Evolutionary conservation across 2,113 vertebrate genomes (phyloP), one percentile per base, ranked within the genome.

Genomic region (Oreochromis aureus): DNA sequence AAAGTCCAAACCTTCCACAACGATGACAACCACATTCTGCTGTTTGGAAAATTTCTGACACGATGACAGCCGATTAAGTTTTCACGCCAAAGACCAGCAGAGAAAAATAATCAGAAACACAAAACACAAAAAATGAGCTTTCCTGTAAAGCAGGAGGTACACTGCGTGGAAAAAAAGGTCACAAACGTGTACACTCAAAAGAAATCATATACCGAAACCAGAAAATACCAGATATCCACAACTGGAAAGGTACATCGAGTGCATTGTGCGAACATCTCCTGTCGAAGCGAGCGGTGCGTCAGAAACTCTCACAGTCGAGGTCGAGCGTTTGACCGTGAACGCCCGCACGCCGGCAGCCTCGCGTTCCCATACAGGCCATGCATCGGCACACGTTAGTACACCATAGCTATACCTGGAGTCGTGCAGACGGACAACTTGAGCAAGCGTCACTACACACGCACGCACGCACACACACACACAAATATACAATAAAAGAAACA

Each of bases 341-440:
- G 55, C 79, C 82, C 36, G 18, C 71, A 55, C 61, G 48, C 54
- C 6, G 51, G 89, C 85, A 86, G 32, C 16, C 84, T 71, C 86
- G 18, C 86, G 19, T 66, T 78, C 89, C 90, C 90, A 36, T 87
- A 94, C 88, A 89, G 95, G 96, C 94, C 97, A 98, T 98, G 97
- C 97, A 96, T 92, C 94, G 95, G 96, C 94, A 95, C 95, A 96
- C 95, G 96, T 87, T 93, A 96, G 89, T 95, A 93, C 93, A 95
- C 78, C 85, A 86, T 81, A 90, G 91, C 89, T 95, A 94, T 93
- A 96, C 90, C 94, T 95, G 94, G 94, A 94, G 92, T 94, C 95
- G 94, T 95, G 95, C 95, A 95, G 92, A 95, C 87, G 9, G 85
- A 96, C 96, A 97, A 88, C 90, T 96, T 90, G 96, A 95, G 92